Evolutionary conservation across 2,797 vertebrate species (phyloP).

Genomic region (Acanthis flammea): DNA sequence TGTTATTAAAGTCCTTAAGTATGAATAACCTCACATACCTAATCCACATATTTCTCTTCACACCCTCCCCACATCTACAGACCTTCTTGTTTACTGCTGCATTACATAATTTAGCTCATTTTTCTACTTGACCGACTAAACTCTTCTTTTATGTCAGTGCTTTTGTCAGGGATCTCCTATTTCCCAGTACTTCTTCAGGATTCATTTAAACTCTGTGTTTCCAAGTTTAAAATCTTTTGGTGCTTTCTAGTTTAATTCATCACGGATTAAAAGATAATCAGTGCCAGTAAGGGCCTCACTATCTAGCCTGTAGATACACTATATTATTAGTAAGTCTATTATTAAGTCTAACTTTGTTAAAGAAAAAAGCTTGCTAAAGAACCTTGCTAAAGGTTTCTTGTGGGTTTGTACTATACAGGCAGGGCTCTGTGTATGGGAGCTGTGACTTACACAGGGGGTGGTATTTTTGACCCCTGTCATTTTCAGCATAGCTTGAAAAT

Average conservation of each 20-base stretch:
- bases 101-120: not conserved
- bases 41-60: not conserved
- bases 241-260: conserved; percentile 1
- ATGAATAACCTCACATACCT: not conserved
- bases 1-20: not conserved
- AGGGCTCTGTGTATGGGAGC: not conserved
- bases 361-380: not conserved
- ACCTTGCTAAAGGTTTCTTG: not conserved
- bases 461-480: not conserved
- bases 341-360: not conserved
- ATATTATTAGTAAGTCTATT: not conserved
- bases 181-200: conserved; percentile 30
- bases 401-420: not conserved
- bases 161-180: conserved; percentile 30
- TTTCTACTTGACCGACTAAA: not conserved
- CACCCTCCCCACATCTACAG: not conserved
- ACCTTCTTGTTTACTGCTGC: not conserved
- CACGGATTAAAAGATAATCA: not conserved
- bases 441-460: not conserved
- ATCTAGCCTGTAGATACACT: not conserved
- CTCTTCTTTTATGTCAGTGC: not conserved
- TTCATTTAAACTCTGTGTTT: conserved; percentile 38
- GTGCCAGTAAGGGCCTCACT: not conserved
- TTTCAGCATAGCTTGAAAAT: not conserved
- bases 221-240: not conserved